Evolutionary conservation across 2,797 vertebrate species (phyloP).

Genomic region (Lagodon rhomboides): DNA sequence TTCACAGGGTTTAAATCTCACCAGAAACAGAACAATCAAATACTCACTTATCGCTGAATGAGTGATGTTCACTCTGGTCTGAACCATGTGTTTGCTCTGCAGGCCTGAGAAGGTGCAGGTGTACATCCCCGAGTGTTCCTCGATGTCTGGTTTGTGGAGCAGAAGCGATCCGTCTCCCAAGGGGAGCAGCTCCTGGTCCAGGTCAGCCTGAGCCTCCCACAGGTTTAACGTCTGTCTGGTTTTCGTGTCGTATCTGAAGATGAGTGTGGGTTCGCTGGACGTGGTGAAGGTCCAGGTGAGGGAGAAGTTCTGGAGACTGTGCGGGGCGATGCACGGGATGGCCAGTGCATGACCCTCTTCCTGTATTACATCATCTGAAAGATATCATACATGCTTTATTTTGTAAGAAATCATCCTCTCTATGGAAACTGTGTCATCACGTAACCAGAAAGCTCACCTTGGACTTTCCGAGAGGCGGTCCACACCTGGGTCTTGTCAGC

Average conservation of each 20-base stretch:
- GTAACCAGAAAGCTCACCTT: constrained; percentile 71
- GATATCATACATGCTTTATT: not conserved
- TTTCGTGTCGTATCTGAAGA: constrained; percentile 83
- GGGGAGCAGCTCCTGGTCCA: constrained; percentile 77
- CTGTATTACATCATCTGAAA: constrained; percentile 67
- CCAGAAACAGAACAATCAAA: not conserved
- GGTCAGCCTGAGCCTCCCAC: constrained; percentile 79
- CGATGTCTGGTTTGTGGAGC: constrained; percentile 71
- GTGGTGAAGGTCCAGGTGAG: constrained; percentile 82
- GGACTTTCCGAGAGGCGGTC: constrained; percentile 82
- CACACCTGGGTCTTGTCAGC: constrained; percentile 84
- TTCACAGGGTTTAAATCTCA: not conserved
- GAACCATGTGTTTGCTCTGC: constrained; percentile 77
- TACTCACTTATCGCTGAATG: constrained; percentile 76
- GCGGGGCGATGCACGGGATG: constrained; percentile 81
- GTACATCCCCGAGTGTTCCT: constrained; percentile 81
- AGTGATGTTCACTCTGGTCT: constrained; percentile 82
- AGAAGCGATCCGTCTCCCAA: constrained; percentile 83
- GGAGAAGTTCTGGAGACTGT: constrained; percentile 81
- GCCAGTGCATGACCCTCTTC: constrained; percentile 74
- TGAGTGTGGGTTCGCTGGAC: constrained; percentile 66
- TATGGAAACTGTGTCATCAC: not conserved
- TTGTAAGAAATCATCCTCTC: not conserved
- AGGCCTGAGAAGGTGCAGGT: constrained; percentile 80
- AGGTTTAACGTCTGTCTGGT: constrained; percentile 71